Evolutionary conservation across 2,797 vertebrate species (phyloP), one percentile per base, ranked within the genome.

Genomic region (Picus viridis): DNA sequence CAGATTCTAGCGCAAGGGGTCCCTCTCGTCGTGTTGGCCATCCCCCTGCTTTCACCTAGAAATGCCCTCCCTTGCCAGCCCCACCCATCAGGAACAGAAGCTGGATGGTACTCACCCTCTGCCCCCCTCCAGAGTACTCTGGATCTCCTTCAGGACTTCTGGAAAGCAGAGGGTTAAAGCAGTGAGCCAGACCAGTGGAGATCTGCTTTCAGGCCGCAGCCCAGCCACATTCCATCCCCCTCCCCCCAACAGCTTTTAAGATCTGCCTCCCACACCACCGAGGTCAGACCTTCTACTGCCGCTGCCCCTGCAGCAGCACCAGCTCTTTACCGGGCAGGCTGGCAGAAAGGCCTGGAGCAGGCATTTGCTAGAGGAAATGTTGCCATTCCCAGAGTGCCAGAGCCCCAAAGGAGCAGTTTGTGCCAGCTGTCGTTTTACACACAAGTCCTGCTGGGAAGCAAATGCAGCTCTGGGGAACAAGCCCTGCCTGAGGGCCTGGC

Each of bases 131-230:
- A 99, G 97, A 20, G 99, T 99, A 96, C 98, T 99, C 97, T 99
- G 99, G 95, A 99, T 99, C 97, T 99, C 99, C 95, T 99, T 98
- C 90, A 99, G 98, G 81, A 99, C 99, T 90, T 97, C 99, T 99
- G 97, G 75, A 95, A 92, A 82, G 36, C 61, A 73, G 29, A 94
- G 59, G 61, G 67, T 96, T 92, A 97, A 76, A 96, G 36, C 62
- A 76, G 30, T 89, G 87, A 96, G 93, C 39, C 84, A 88, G 81
- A 80, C 10, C 20, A 64, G 76, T 3, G 6, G 80, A 79, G 71
- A 63, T 80, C 32, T 71, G 75, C 88, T 76, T 73, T 58, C 45
- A 88, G 30, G 11, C 17, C 84, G 73, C 80, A 92, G 86, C 59
- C 59, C 30, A 69, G 54, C 71, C 70, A 67, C 57, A 30, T 83